phyloP scores from a whole-genome alignment of 2,113 vertebrate genomes.

The Pseudorhombus dupliciocellatus region DNA sequence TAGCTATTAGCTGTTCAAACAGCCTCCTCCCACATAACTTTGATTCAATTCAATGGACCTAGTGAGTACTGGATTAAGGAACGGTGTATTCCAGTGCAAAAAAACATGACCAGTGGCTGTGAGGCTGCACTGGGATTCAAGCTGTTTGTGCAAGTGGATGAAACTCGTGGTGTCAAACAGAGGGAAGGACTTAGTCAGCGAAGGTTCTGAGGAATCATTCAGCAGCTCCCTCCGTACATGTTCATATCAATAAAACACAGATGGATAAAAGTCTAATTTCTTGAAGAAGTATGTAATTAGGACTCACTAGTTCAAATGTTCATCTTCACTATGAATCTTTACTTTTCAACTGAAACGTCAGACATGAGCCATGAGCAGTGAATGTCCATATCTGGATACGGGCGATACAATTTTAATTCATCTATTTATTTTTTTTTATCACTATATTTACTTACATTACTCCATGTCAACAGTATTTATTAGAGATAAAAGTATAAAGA shows the following conservation, averaged over 20 bases:
- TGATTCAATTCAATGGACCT: conserved; percentile 46
- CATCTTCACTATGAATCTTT: no score
- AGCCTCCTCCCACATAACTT: conserved; percentile 48
- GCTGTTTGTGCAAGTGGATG: conserved; percentile 1
- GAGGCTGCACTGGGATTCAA: not conserved
- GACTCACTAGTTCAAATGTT: no score
- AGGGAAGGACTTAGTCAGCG: not conserved
- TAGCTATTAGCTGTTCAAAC: conserved; percentile 68
- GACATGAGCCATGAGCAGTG: no score
- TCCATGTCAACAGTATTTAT: no score
- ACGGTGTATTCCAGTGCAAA: conserved; percentile 11
- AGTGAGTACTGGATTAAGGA: conserved; percentile 38
- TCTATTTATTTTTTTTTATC: no score
- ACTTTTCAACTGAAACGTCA: no score
- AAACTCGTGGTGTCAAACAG: not conserved
- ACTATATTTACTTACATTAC: no score
- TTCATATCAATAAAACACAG: no score
- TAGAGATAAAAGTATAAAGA: no score
- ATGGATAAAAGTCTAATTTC: not conserved
- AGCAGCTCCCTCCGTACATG: no score
- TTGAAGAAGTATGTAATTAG: not conserved
- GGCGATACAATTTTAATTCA: no score
- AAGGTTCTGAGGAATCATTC: not conserved
- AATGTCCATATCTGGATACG: no score
- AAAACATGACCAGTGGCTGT: conserved; percentile 3